Base-by-base conservation (phyloP, 2,888 invertebrate genomes). In the Gnatocerus cornutus region DNA sequence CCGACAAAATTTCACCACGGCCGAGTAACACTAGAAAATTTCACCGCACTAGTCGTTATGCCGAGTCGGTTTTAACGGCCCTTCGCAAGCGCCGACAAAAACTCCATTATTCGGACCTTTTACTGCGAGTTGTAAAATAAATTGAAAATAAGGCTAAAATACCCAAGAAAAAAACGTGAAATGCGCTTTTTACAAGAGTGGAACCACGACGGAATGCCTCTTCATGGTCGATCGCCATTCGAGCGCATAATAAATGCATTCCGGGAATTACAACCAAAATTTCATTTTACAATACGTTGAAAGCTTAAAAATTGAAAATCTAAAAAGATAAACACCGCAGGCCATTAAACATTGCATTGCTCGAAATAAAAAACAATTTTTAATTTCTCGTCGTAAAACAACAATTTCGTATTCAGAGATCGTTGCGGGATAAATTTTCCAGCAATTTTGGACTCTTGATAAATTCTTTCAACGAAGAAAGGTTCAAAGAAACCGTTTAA, bases 1-100 rank as follows among this genome's bases (percentile, higher is more conserved):
- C 53, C 65, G 65, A 71, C 71, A 71, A 70, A 71, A 71, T 69
- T 69, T 43, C 58, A 50, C 7, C 59, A 59, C 48, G 48, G 39
- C 41, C 39, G 37, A 21, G 21, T 21, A 21, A 21, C 21, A 21
- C 21, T 21, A 21, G 21, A 21, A 39, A 55, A 41, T 39, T 62
- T 21, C 48, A 63, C n/a, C 63, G 29, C 56, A 58, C 58, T 50
- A 16, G 46, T 13, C 45, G 13, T 45, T 39, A 39, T 45, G 45
- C 13, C 12, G 45, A 8, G 48, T 21, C 21, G 27, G 30, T 13
- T 43, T 56, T 21, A 56, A 55, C 55, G 52, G 21, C 10, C 52
- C 50, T 29, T 5, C 39, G 39, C 14, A 13, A 45, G 6, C 50
- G n/a, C n/a, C 39, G 39, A 7, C 56, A 56, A 43, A 43, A 56